Percentiles rank a stretch among this genome's conserved stretches.
These are phyloP conservation scores for Eurytoma californica DNA, from an alignment of 2,888 invertebrate genomes.

Conservation along the genomic window DNA sequence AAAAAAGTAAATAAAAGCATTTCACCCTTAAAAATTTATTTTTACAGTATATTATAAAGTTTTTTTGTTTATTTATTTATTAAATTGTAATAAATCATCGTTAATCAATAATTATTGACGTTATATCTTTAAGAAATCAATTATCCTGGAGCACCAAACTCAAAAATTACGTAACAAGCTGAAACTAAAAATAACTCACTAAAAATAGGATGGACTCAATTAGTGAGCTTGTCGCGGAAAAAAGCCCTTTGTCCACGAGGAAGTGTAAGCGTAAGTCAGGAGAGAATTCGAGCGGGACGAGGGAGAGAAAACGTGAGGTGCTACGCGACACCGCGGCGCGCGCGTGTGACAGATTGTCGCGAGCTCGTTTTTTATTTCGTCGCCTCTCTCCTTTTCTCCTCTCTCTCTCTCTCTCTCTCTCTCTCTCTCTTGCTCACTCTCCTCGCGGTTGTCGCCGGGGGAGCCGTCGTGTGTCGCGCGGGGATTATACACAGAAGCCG, in stretches of 20 bases:
- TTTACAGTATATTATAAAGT: no score
- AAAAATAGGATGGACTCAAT: not conserved
- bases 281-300: slow-evolving; percentile 19
- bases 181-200: no score
- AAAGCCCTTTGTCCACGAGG: not conserved
- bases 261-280: not conserved
- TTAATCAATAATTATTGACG: no score
- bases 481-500: slow-evolving; percentile 46
- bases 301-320: slow-evolving; percentile 13
- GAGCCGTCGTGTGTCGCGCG: not conserved
- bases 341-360: not conserved
- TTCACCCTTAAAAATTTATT: no score
- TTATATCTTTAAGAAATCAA: no score
- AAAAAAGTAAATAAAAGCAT: no score
- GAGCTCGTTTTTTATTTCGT: slow-evolving; percentile 1
- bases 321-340: slow-evolving; percentile 12
- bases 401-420: no score
- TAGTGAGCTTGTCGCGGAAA: not conserved
- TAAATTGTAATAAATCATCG: no score
- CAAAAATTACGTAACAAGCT: no score
- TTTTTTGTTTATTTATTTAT: no score
- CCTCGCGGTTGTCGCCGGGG: not conserved
- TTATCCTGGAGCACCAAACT: no score
- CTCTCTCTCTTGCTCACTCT: no score
- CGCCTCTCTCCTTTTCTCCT: not conserved